Base-by-base conservation (phyloP, 2,888 invertebrate genomes). In the Pemphredon lugubris region DNA sequence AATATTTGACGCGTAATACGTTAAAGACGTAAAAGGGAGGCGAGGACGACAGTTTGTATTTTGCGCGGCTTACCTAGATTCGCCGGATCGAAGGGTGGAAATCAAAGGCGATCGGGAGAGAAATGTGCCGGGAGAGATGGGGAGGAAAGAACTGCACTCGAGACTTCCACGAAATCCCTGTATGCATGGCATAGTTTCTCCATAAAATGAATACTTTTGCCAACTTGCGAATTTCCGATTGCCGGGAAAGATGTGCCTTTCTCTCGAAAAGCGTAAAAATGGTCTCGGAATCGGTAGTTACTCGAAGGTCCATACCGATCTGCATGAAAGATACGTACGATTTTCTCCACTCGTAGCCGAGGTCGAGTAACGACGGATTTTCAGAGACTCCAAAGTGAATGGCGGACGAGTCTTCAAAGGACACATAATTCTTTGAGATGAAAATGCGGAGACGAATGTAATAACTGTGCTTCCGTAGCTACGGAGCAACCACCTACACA, bases 391-490 rank as follows among this genome's bases (percentile, higher is more conserved):
- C 51, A 70, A 65, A 70, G 73, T 54, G 75, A 75, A 73, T 74
- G 74, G 57, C 47, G 73, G 66, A 73, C 44, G 48, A 50, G 23
- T 47, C 55, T 37, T 67, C 73, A 75, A 74, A 75, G 70, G 57
- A n/a, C 40, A 45, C 66, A 63, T 75, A 69, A 73, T 75, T 75
- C 75, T 74, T 75, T 74, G 73, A 75, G 68, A 75, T 70, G 75
- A 74, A 75, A 70, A 73, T 70, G 63, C 66, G 69, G 63, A 60
- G 66, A 73, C 69, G 68, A 55, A 60, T 61, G 69, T 66, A 69
- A 73, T 73, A 61, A 73, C 54, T 58, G 20, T 53, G 60, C 40
- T 39, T 11, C 55, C 37, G 64, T 47, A 32, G 11, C 40, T 37
- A 18, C 14, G 11, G 2, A 34, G 23, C 48, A 26, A 2, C 20